A percentile compares a stretch with the other conserved stretches of the same genome.
phyloP scores from a whole-genome alignment of 1,140 invertebrate species.

The Drosophila cardini region DNA sequence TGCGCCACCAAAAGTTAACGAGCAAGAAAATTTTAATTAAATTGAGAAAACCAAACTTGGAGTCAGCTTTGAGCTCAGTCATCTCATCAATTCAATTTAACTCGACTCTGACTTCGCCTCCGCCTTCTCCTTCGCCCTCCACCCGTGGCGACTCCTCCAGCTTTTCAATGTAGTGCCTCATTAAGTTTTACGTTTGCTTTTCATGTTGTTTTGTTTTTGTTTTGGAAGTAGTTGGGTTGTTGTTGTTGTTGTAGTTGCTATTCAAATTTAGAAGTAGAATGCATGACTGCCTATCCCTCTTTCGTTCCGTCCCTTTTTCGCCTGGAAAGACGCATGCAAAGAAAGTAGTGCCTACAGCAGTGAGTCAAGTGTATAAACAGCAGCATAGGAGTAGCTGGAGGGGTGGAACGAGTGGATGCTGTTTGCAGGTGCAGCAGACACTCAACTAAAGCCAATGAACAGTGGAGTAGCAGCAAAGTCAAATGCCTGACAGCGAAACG shows the following conservation, averaged over 20 bases:
- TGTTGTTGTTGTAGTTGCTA: slow-evolving; percentile 63
- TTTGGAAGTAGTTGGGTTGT: slow-evolving; percentile 47
- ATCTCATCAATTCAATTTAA: slow-evolving; percentile 38
- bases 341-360: slow-evolving; percentile 31
- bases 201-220: slow-evolving; percentile 31
- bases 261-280: slow-evolving; percentile 78
- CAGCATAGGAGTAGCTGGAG: slow-evolving; percentile 9
- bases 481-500: slow-evolving; percentile 31
- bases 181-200: slow-evolving; percentile 74
- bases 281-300: slow-evolving; percentile 30
- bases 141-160: slow-evolving; percentile 20
- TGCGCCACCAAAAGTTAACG: slow-evolving; percentile 65
- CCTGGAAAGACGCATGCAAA: slow-evolving; percentile 19
- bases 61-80: slow-evolving; percentile 15
- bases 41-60: slow-evolving; percentile 65
- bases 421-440: slow-evolving; percentile 57
- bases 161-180: slow-evolving; percentile 61
- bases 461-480: slow-evolving; percentile 65
- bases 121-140: not conserved
- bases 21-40: slow-evolving; percentile 80
- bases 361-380: slow-evolving; percentile 44
- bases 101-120: slow-evolving; percentile 7
- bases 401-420: not conserved
- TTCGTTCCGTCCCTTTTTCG: slow-evolving; percentile 1
- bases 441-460: slow-evolving; percentile 70